These are phyloP conservation scores for Danio tinwini DNA, from an alignment of 2,797 vertebrate species.

Conservation along the genomic window DNA sequence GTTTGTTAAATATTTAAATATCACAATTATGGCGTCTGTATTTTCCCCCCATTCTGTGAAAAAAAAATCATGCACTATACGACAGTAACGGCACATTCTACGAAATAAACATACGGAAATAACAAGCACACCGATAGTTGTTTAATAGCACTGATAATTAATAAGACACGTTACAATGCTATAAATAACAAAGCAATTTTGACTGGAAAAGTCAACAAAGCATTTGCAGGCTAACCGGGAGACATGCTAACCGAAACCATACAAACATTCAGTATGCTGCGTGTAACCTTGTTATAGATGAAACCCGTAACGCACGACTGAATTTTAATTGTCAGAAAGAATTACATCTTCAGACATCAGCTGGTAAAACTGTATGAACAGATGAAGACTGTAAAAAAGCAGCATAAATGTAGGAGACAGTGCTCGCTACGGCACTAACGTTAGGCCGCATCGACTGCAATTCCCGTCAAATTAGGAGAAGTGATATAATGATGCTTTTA, in stretches of 20 bases:
- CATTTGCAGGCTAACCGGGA: slow-evolving; percentile 1
- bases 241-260: slow-evolving; percentile 21
- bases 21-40: background rate
- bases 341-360: background rate
- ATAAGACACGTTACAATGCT: no score
- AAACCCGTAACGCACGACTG: background rate
- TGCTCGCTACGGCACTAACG: slow-evolving; percentile 20
- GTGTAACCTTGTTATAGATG: background rate
- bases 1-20: background rate
- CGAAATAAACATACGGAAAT: background rate
- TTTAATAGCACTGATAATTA: background rate
- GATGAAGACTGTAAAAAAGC: slow-evolving; percentile 9
- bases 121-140: background rate
- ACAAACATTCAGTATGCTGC: background rate
- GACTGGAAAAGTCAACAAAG: background rate
- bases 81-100: background rate
- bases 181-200: background rate
- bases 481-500: slow-evolving; percentile 52
- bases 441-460: slow-evolving; percentile 42
- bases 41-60: background rate
- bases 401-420: background rate
- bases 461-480: slow-evolving; percentile 31
- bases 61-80: background rate
- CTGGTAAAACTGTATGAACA: background rate
- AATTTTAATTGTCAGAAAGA: background rate